phyloP scores from a whole-genome alignment of 2,888 invertebrate species.

The Andrena trimmerana region DNA sequence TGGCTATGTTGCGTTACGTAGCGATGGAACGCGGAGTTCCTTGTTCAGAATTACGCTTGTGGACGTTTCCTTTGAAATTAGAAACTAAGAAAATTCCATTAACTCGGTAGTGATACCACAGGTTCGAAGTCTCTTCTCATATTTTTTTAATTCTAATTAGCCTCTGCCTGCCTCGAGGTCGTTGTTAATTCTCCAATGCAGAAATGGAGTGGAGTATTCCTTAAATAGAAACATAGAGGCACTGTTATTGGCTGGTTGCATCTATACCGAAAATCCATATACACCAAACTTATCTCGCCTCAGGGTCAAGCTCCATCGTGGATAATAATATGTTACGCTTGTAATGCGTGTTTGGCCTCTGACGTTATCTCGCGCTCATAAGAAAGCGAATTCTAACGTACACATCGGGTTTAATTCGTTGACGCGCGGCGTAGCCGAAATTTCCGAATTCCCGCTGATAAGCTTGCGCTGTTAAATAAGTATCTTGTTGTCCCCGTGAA shows the following conservation, averaged over 20 bases:
- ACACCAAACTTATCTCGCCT: constrained; percentile 34
- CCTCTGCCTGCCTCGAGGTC: background rate
- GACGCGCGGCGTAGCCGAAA: background rate
- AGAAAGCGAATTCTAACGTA: background rate
- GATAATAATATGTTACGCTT: constrained; percentile 22
- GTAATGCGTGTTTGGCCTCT: background rate
- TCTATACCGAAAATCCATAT: constrained; percentile 22
- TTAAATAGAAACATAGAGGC: constrained; percentile 24
- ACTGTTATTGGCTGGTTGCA: background rate
- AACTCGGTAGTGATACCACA: background rate
- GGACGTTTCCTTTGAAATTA: background rate
- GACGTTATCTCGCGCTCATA: constrained; percentile 20
- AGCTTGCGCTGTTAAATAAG: background rate
- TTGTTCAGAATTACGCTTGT: background rate
- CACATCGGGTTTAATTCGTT: background rate
- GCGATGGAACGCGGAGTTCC: constrained; percentile 7
- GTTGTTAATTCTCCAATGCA: background rate
- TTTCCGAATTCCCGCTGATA: background rate
- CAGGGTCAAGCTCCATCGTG: constrained; percentile 14
- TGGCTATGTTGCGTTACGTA: constrained; percentile 1
- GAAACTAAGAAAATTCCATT: constrained; percentile 10
- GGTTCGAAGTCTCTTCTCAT: background rate
- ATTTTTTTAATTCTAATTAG: background rate
- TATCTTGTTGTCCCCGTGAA: background rate
- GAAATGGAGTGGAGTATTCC: background rate